These are phyloP conservation scores for Caenorhabditis sp. DNA, from an alignment of 2,888 invertebrate genomes.

Conservation along the genomic window DNA sequence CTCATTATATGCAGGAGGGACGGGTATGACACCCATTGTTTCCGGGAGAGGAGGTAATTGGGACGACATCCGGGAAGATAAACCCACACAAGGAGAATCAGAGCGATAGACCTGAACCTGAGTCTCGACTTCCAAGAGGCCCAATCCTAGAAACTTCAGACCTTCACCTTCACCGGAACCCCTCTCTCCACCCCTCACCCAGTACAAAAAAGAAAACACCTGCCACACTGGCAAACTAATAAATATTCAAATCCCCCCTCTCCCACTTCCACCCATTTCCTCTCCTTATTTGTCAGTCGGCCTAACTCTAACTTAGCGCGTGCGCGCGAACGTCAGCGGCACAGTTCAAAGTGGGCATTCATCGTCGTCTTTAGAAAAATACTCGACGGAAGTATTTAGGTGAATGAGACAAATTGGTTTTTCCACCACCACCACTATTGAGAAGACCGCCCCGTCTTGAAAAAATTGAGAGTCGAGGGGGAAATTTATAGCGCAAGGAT, in stretches of 20 bases:
- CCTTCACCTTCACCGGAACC: background rate
- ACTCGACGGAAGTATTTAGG: constrained; percentile 62
- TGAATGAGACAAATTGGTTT: constrained; percentile 62
- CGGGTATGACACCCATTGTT: constrained; percentile 40
- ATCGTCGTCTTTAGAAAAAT: constrained; percentile 10
- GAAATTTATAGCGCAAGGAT: background rate
- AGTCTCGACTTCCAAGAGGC: too few species aligned
- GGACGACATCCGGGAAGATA: constrained; percentile 3
- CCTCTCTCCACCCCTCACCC: background rate
- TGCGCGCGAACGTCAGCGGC: constrained; percentile 50
- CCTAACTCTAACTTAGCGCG: constrained; percentile 31
- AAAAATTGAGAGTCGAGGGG: background rate
- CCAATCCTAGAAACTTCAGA: background rate
- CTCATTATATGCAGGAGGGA: constrained; percentile 34
- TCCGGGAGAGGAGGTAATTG: constrained; percentile 3
- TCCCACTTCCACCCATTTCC: background rate
- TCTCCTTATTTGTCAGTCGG: constrained; percentile 50
- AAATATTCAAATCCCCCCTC: constrained; percentile 45
- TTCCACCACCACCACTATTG: background rate
- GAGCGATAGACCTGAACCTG: too few species aligned
- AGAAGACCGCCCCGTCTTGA: constrained; percentile 17
- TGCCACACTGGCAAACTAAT: constrained; percentile 25
- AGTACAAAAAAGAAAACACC: constrained; percentile 30
- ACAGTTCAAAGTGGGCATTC: constrained; percentile 60
- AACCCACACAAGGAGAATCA: too few species aligned